These are phyloP conservation scores for Trichonephila clavipes DNA, from an alignment of 1,140 invertebrate genomes.

Conservation along the genomic window DNA sequence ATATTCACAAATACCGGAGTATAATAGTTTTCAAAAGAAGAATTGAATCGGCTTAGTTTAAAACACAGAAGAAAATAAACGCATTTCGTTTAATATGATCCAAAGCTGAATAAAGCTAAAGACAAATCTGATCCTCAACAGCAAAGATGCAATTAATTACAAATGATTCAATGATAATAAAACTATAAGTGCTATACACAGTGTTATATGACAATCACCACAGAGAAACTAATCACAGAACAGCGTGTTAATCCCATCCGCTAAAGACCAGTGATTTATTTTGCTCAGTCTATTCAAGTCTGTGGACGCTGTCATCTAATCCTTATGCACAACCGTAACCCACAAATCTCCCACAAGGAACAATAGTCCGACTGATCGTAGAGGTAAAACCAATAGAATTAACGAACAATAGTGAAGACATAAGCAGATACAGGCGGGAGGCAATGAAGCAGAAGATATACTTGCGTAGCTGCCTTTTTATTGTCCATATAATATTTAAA, in stretches of 20 bases:
- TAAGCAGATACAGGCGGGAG: background rate
- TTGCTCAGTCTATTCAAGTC: background rate
- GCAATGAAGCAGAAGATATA: background rate
- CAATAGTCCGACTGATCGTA: background rate
- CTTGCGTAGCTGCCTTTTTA: background rate
- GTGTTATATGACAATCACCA: background rate
- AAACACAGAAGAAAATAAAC: no score
- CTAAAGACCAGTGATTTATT: background rate
- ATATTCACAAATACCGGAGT: no score
- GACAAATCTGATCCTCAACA: no score
- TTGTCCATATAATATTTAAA: background rate
- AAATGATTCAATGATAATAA: no score
- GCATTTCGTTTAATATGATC: no score
- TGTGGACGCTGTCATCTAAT: background rate
- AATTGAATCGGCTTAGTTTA: no score
- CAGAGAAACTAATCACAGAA: background rate
- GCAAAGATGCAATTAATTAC: no score
- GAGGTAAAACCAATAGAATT: constrained; percentile 9
- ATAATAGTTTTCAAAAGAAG: no score
- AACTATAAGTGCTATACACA: no score
- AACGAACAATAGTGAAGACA: constrained; percentile 11
- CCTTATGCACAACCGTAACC: background rate
- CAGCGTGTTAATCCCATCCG: background rate
- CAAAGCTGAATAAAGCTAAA: no score
- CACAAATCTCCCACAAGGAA: constrained; percentile 3